Evolutionary conservation across 1,140 invertebrate species (phyloP).

Genomic region (Drosophila equinoxialis): DNA sequence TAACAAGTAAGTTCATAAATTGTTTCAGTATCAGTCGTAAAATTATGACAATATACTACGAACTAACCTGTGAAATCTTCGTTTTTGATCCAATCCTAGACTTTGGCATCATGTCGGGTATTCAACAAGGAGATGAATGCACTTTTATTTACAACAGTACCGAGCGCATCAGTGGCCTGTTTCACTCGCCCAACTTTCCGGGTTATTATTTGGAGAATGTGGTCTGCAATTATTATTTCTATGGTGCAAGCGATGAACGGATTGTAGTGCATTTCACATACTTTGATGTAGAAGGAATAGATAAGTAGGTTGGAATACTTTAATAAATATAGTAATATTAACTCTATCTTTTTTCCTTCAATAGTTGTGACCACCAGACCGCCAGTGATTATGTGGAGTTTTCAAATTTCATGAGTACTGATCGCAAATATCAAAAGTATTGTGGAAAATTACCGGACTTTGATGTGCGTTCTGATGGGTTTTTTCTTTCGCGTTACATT

Average conservation of each 20-base stretch:
- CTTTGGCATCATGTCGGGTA: constrained; percentile 91
- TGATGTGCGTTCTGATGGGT: constrained; percentile 92
- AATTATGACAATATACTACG: no score
- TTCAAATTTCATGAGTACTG: constrained; percentile 94
- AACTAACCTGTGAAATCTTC: no score
- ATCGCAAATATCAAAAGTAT: constrained; percentile 92
- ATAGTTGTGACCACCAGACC: constrained; percentile 92
- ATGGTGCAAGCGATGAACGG: constrained; percentile 91
- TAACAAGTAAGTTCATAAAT: constrained; percentile 89
- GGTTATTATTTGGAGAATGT: constrained; percentile 95
- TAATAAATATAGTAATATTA: neutral
- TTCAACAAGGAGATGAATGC: constrained; percentile 90
- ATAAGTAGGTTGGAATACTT: constrained; percentile 88
- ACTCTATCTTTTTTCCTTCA: neutral
- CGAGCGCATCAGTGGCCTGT: constrained; percentile 90
- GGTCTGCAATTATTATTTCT: constrained; percentile 97
- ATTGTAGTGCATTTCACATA: constrained; percentile 94
- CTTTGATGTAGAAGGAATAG: constrained; percentile 96
- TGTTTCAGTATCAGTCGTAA: no score
- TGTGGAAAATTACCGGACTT: constrained; percentile 92
- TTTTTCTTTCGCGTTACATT: constrained; percentile 97
- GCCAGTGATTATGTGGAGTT: constrained; percentile 97
- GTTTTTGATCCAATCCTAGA: constrained; percentile 35
- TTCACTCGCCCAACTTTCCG: constrained; percentile 96
- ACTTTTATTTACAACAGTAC: constrained; percentile 93